These are phyloP conservation scores for Lagorchestes hirsutus DNA, from an alignment of 2,797 vertebrate species.

Conservation along the genomic window DNA sequence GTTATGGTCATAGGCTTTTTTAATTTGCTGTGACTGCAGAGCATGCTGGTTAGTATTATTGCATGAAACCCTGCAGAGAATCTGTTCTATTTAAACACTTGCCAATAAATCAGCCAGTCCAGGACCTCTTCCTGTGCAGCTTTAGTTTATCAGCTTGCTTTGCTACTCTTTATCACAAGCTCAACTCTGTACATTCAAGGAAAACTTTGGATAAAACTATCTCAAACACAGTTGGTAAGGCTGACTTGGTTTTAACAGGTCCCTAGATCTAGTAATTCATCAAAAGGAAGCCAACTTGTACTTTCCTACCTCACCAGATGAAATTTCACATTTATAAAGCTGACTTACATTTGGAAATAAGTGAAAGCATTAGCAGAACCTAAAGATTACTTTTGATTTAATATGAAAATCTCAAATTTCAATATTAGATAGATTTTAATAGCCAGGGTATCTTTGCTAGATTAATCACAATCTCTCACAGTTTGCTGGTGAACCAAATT, in stretches of 20 bases:
- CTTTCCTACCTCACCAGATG: neutral
- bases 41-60: rapidly evolving
- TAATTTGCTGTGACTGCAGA: neutral
- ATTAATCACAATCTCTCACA: neutral
- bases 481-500: neutral
- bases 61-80: no score
- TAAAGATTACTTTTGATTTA: neutral
- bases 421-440: neutral
- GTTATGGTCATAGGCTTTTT: neutral
- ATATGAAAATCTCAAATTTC: neutral
- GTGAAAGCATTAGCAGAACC: neutral
- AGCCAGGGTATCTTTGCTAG: neutral
- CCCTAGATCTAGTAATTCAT: neutral
- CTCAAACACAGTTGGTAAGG: neutral
- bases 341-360: neutral
- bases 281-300: neutral
- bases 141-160: neutral
- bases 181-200: neutral
- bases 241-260: neutral
- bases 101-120: neutral
- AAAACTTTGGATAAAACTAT: neutral
- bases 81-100: neutral
- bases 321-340: conserved; percentile 24
- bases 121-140: neutral
- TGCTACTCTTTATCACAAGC: neutral